Base-by-base conservation (phyloP, 2,113 vertebrate species). In the Microtus pennsylvanicus region DNA sequence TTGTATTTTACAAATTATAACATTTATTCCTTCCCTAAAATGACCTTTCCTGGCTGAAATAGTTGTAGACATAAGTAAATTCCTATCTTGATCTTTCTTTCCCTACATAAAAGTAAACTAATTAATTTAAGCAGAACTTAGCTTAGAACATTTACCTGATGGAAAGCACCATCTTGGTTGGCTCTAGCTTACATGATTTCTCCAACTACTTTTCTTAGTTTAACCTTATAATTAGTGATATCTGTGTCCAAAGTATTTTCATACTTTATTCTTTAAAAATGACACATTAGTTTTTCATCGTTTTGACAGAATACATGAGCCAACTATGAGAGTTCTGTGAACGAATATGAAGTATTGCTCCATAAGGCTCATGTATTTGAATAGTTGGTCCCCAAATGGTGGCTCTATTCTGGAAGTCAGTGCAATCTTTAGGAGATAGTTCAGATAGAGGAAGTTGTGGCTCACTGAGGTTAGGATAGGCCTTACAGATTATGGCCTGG, bases 161-260 rank as follows among this genome's bases (percentile, higher is more conserved):
- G 19, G 7, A 82, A 87, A 45, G 70, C 5, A 75, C 4, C 2
- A 80, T 13, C 7, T 93, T 91, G 17, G 21, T 63, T 69, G 42
- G 3, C 82, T 96, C 52, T 94, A 89, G 9, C 69, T 33, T 96
- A 76, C 96, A n/a, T 1, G 61, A 47, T 95, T 91, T 7, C 55
- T 82, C 74, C 3, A 11, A 89, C 7, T 45, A 26, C 42, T 89
- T 90, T 94, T 69, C 28, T 93, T 82, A n/a, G 77, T 21, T 89
- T 91, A 89, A 74, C 58, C 4, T 87, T 93, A 61, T 63, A 93
- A 70, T 70, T 87, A 89, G 26, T 61, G 10, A 75, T 81, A 76
- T 89, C 13, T 47, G 5, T 58, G 7, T 97, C n/a, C 7, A 89
- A 89, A 69, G 82, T 81, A 30, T 70, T 52, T 94, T 45, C 28